phyloP scores from a whole-genome alignment of 2,888 invertebrate genomes.

The Eilema depressum region DNA sequence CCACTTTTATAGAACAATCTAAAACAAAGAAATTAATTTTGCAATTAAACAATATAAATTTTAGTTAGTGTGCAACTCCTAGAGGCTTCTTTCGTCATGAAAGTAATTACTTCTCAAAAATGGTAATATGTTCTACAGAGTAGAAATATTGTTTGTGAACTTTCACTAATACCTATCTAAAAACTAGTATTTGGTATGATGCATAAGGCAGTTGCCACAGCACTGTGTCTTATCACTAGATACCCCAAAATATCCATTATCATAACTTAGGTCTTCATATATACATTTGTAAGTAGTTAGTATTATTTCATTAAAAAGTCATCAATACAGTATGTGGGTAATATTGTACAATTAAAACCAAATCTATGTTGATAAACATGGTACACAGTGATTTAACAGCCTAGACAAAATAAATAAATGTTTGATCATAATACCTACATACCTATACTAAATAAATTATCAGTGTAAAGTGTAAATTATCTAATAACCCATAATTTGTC shows the following conservation, averaged over 20 bases:
- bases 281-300: background rate
- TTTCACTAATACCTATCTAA: background rate
- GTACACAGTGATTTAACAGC: background rate
- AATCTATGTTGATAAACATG: background rate
- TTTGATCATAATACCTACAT: no score
- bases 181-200: background rate
- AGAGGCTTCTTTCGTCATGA: background rate
- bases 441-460: no score
- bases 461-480: background rate
- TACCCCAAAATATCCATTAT: background rate
- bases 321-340: background rate
- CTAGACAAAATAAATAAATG: no score
- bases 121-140: constrained; percentile 8
- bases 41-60: background rate
- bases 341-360: background rate
- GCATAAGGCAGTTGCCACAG: background rate
- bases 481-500: background rate
- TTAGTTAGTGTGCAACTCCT: background rate
- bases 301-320: background rate
- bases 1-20: constrained; percentile 89
- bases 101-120: constrained; percentile 19
- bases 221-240: background rate
- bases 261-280: background rate
- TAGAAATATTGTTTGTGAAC: constrained; percentile 3
- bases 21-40: constrained; percentile 70